These are phyloP conservation scores for Nemurella pictetii DNA, from an alignment of 2,888 invertebrate genomes.

Conservation along the genomic window DNA sequence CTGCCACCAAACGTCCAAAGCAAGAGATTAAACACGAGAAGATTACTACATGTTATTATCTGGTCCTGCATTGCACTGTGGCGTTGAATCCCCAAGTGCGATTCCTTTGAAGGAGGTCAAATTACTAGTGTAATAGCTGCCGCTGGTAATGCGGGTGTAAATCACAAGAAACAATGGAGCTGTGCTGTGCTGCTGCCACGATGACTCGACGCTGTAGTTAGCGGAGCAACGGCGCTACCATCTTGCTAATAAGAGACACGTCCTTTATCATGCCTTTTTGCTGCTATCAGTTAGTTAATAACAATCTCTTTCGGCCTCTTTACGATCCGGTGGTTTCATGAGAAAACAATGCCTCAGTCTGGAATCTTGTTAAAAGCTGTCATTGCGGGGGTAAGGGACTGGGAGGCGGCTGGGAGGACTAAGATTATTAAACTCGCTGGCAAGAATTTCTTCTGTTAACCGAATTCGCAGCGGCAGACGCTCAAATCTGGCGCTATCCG, in stretches of 20 bases:
- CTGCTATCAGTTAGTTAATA: neutral
- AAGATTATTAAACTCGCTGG: slow-evolving; percentile 9
- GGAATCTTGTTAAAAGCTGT: slow-evolving; percentile 29
- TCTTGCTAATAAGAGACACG: neutral
- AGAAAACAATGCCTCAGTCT: slow-evolving; percentile 21
- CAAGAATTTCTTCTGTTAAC: slow-evolving; percentile 14
- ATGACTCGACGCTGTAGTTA: neutral
- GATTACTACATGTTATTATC: neutral
- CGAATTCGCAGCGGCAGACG: neutral
- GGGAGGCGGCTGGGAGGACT: neutral
- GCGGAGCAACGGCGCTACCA: neutral
- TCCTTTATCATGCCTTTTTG: neutral
- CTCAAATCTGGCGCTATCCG: neutral
- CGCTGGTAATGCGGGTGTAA: slow-evolving; percentile 17
- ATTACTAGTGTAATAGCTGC: slow-evolving; percentile 30
- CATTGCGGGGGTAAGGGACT: neutral
- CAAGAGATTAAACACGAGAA: neutral
- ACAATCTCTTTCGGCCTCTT: neutral
- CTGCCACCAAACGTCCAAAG: neutral
- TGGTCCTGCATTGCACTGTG: neutral
- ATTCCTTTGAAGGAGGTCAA: slow-evolving; percentile 8
- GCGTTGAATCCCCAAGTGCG: neutral
- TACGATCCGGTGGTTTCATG: neutral
- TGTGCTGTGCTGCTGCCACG: neutral
- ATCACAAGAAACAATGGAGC: slow-evolving; percentile 5